Conservation (phyloP, 2,113 vertebrate species). For the Lipophrys pholis region DNA sequence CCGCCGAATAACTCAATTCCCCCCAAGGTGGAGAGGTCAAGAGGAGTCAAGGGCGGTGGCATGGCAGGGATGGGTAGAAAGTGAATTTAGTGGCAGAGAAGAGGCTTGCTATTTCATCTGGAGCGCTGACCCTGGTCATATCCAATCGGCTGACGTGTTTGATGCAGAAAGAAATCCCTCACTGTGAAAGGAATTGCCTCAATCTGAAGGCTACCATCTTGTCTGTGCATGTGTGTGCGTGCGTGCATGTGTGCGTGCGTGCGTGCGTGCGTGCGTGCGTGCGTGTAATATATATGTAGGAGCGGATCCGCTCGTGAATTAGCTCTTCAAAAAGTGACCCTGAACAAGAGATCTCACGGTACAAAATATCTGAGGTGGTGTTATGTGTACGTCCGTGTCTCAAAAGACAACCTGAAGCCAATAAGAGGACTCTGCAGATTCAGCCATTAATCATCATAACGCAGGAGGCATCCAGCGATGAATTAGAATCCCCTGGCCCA, state of each 20-base stretch:
- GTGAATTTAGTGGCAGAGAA: slow-evolving; percentile 62
- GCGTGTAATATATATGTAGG: slow-evolving; percentile 1
- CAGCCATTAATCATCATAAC: slow-evolving; percentile 77
- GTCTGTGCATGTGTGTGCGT: slow-evolving; percentile 9
- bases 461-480: slow-evolving; percentile 66
- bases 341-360: slow-evolving; percentile 43
- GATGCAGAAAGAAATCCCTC: slow-evolving; percentile 75
- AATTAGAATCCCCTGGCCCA: slow-evolving; percentile 65
- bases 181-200: slow-evolving; percentile 66
- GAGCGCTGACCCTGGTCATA: slow-evolving; percentile 72
- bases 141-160: slow-evolving; percentile 76
- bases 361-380: slow-evolving; percentile 23
- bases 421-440: slow-evolving; percentile 37
- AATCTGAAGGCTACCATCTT: slow-evolving; percentile 22
- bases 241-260: slow-evolving; percentile 12
- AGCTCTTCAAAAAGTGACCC: slow-evolving; percentile 46
- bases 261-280: slow-evolving; percentile 7
- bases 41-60: slow-evolving; percentile 74
- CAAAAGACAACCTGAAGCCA: slow-evolving; percentile 61
- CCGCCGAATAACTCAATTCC: slow-evolving; percentile 73
- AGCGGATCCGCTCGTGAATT: slow-evolving; percentile 18
- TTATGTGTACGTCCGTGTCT: slow-evolving; percentile 23
- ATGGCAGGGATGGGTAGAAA: slow-evolving; percentile 43
- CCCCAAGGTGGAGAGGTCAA: slow-evolving; percentile 69
- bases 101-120: slow-evolving; percentile 62